Conservation (phyloP, 2,113 vertebrate species). For the Megalops atlanticus region DNA sequence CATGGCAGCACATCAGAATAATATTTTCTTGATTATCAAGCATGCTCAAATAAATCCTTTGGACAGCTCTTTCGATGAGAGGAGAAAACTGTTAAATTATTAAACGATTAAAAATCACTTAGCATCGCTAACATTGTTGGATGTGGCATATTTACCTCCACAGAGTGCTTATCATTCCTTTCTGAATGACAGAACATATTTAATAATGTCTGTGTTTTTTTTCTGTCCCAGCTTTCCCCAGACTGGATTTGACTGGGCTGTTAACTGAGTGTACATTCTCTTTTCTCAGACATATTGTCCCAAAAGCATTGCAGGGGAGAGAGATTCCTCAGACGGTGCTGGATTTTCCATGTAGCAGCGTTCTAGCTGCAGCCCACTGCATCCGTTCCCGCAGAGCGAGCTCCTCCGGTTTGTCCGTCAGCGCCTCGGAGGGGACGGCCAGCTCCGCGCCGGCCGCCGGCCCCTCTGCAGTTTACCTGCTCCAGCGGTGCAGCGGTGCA, state of each 20-base stretch:
- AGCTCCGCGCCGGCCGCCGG: constrained; percentile 17
- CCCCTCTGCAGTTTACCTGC: neutral
- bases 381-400: neutral
- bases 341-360: neutral
- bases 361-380: neutral
- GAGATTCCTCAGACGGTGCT: too few relatives aligned
- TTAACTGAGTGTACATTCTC: constrained; percentile 66
- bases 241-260: constrained; percentile 60
- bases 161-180: too few relatives aligned
- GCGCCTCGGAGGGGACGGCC: constrained; percentile 37
- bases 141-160: neutral
- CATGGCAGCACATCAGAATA: neutral
- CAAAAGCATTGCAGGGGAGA: constrained; percentile 40
- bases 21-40: neutral
- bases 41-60: neutral
- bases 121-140: neutral
- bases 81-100: neutral
- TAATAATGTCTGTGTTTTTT: neutral
- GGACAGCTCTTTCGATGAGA: too few relatives aligned
- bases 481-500: neutral
- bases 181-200: neutral
- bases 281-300: constrained; percentile 55
- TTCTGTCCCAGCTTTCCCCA: constrained; percentile 28
- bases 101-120: neutral
- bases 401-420: constrained; percentile 34